Evolutionary conservation across 2,888 invertebrate genomes (phyloP).

Genomic region (Parnassius apollo): DNA sequence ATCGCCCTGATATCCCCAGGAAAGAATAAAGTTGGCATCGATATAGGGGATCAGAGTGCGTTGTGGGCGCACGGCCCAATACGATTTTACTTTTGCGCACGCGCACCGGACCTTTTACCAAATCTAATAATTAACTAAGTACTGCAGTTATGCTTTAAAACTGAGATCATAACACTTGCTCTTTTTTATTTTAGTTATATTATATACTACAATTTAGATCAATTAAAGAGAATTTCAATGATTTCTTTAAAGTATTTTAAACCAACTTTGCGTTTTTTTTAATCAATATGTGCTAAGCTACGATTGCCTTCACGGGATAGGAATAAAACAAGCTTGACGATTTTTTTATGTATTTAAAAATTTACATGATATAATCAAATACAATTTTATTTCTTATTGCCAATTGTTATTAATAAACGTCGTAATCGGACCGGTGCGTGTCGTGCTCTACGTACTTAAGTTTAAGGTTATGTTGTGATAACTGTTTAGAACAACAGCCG

Average conservation of each 20-base stretch:
- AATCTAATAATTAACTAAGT: not conserved
- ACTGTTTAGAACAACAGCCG: slow-evolving; percentile 69
- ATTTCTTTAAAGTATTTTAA: no score
- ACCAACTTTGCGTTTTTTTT: not conserved
- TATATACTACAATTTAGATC: no score
- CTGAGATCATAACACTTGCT: slow-evolving; percentile 10
- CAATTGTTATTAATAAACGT: slow-evolving; percentile 54
- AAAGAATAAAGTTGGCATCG: slow-evolving; percentile 78
- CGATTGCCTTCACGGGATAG: slow-evolving; percentile 37
- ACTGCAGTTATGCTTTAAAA: not conserved
- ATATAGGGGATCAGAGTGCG: slow-evolving; percentile 76
- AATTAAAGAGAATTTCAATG: no score
- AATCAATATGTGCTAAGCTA: not conserved
- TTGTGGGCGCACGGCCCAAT: slow-evolving; percentile 78
- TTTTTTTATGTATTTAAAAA: slow-evolving; percentile 64
- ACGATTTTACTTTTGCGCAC: slow-evolving; percentile 57
- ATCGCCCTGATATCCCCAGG: slow-evolving; percentile 69
- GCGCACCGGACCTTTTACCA: slow-evolving; percentile 64
- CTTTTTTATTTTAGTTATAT: slow-evolving; percentile 1
- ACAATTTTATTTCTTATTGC: slow-evolving; percentile 56
- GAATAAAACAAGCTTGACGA: slow-evolving; percentile 71
- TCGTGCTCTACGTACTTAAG: slow-evolving; percentile 62
- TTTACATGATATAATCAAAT: slow-evolving; percentile 41
- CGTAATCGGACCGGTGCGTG: slow-evolving; percentile 61
- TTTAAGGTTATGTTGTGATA: slow-evolving; percentile 81